These are phyloP conservation scores for Cyprinus carpio DNA, from an alignment of 2,113 vertebrate genomes.

Conservation along the genomic window DNA sequence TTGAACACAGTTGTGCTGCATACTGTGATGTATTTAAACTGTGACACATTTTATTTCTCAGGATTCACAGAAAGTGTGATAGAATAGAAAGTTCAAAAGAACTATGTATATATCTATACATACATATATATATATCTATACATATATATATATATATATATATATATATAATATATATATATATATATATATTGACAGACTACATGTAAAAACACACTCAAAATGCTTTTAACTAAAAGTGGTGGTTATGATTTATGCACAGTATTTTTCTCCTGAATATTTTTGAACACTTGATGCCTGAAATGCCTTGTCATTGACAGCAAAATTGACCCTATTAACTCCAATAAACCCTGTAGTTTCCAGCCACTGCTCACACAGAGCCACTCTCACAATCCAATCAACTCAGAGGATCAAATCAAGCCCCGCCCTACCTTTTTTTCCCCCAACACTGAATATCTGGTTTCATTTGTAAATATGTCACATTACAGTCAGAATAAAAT, in stretches of 20 bases:
- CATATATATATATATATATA: no score
- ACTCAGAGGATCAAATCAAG: neutral
- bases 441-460: neutral
- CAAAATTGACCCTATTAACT: neutral
- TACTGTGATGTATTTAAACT: no score
- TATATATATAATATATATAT: no score
- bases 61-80: no score
- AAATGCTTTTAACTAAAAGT: neutral
- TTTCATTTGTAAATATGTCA: neutral
- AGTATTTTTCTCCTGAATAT: neutral
- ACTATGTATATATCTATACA: no score
- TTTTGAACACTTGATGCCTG: neutral
- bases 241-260: neutral
- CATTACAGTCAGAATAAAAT: neutral
- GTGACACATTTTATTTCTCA: no score
- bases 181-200: no score
- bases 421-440: neutral
- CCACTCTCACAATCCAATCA: neutral
- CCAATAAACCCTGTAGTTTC: neutral
- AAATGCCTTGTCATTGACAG: neutral
- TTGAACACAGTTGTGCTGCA: no score
- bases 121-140: no score
- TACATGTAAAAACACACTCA: no score
- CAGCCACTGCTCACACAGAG: neutral
- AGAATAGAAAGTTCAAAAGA: no score